A percentile compares a stretch with the other conserved stretches of the same genome.
These are phyloP conservation scores for Mnemiopsis leidyi DNA, from an alignment of 37 sponge, comb jelly and placozoan species.

Conservation along the genomic window DNA sequence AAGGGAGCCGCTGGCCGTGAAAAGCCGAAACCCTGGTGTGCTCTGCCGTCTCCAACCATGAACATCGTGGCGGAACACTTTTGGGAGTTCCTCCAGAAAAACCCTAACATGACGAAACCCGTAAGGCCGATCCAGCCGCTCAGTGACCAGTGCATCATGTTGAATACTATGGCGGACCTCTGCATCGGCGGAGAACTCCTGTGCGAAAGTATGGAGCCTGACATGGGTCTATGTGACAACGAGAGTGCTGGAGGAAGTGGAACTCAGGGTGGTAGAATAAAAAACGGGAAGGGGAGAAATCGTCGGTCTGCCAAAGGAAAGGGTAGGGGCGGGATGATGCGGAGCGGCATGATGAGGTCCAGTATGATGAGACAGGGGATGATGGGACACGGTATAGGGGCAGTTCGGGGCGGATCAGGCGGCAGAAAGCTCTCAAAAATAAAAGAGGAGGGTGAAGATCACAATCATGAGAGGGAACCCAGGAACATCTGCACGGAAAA, in stretches of 20 bases:
- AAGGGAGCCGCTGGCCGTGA: neutral
- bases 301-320: neutral
- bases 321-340: neutral
- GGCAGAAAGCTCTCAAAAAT: neutral
- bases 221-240: neutral
- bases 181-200: slow-evolving; percentile 22
- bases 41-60: neutral
- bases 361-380: neutral
- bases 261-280: neutral
- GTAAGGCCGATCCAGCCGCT: neutral
- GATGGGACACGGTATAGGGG: neutral
- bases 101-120: slow-evolving; percentile 2
- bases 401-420: neutral
- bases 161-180: slow-evolving; percentile 53
- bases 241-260: neutral
- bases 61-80: slow-evolving; percentile 10
- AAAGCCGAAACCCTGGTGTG: neutral
- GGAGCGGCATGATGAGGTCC: neutral
- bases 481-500: neutral
- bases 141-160: slow-evolving; percentile 17
- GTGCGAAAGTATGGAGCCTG: slow-evolving; percentile 35
- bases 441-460: neutral
- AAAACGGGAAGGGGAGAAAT: neutral
- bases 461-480: neutral
- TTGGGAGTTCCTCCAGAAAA: slow-evolving; percentile 11